Evolutionary conservation across 2,888 invertebrate species (phyloP).

Genomic region (Phyto melanocephala): DNA sequence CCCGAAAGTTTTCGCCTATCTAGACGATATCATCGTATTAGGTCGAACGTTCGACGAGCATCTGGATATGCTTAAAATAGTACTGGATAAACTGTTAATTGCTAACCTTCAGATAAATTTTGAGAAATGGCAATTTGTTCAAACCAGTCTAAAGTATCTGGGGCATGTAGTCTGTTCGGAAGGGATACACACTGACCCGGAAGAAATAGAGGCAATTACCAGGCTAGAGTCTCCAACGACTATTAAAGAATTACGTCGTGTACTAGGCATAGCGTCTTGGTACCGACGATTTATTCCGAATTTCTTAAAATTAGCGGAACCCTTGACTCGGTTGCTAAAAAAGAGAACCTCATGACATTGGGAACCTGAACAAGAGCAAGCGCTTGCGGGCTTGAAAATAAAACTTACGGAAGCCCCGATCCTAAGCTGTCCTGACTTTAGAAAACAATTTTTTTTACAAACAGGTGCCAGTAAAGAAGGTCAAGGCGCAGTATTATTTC

Average conservation of each 20-base stretch:
- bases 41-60: too few relatives aligned
- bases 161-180: neutral
- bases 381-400: constrained; percentile 8
- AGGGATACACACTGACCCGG: neutral
- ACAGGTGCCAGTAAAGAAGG: constrained; percentile 39
- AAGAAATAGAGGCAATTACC: neutral
- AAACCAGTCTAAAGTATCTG: neutral
- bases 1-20: too few relatives aligned
- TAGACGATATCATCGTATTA: too few relatives aligned
- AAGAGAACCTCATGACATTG: neutral
- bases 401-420: constrained; percentile 24
- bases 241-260: neutral
- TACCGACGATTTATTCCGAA: neutral
- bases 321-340: neutral
- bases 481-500: constrained; percentile 34
- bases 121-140: neutral
- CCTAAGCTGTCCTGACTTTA: constrained; percentile 17
- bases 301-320: neutral
- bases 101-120: neutral
- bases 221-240: neutral
- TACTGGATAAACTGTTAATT: neutral
- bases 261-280: neutral
- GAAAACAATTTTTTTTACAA: constrained; percentile 17
- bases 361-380: neutral
- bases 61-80: neutral